These are phyloP conservation scores for Trichogramma evanescens DNA, from an alignment of 2,888 invertebrate species.

Conservation along the genomic window DNA sequence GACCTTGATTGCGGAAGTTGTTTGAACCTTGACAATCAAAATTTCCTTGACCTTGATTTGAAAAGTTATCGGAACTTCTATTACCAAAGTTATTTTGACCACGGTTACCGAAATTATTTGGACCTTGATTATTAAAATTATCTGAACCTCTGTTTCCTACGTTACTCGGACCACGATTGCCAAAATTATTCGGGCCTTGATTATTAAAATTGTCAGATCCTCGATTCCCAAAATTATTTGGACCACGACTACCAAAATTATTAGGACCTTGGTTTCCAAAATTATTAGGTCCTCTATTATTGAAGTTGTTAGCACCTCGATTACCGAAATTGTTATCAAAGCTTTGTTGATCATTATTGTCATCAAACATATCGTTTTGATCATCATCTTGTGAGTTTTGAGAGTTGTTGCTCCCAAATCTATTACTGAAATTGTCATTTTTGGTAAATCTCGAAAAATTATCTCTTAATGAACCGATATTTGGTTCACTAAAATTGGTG, in stretches of 20 bases:
- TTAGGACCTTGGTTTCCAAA: slow-evolving; percentile 18
- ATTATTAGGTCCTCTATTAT: slow-evolving; percentile 18
- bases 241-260: slow-evolving; percentile 11
- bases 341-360: slow-evolving; percentile 20
- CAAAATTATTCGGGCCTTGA: slow-evolving; percentile 20
- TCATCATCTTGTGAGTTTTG: not conserved
- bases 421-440: slow-evolving; percentile 5
- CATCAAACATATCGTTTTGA: slow-evolving; percentile 8
- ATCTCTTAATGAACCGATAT: slow-evolving; percentile 38
- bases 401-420: not conserved
- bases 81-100: not conserved
- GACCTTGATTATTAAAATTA: slow-evolving; percentile 11
- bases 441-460: slow-evolving; percentile 37
- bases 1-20: not conserved
- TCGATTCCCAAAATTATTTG: slow-evolving; percentile 5
- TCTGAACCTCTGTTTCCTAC: slow-evolving; percentile 22
- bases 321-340: slow-evolving; percentile 18
- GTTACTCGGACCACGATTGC: slow-evolving; percentile 19
- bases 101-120: not conserved
- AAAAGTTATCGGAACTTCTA: not conserved
- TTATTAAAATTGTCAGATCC: slow-evolving; percentile 17
- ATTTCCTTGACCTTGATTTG: not conserved
- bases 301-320: slow-evolving; percentile 17
- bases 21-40: not conserved
- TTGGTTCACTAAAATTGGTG: slow-evolving; percentile 31